A percentile compares a stretch with the other conserved stretches of the same genome.
Conservation (phyloP, 2,888 invertebrate genomes). For the Xylota sylvarum region DNA sequence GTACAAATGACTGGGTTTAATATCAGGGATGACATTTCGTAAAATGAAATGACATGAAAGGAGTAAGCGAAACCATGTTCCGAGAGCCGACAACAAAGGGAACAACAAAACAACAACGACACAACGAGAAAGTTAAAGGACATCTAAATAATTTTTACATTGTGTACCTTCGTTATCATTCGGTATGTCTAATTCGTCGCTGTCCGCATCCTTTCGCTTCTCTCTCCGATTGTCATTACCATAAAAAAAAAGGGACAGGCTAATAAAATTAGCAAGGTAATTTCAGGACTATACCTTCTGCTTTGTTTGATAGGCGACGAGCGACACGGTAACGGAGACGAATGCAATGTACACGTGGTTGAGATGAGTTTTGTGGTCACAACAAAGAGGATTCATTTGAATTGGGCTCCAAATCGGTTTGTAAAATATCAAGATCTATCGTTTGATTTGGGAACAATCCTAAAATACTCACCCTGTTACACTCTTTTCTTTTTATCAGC, state of each 20-base stretch:
- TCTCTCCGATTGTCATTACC: conserved; percentile 40
- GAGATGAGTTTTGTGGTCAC: conserved; percentile 37
- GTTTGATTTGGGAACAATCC: conserved; percentile 15
- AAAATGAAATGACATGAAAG: conserved; percentile 58
- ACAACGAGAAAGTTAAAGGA: conserved; percentile 40
- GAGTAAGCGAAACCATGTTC: conserved; percentile 41
- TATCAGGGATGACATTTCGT: conserved; percentile 69
- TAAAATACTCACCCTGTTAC: background rate
- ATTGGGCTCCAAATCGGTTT: conserved; percentile 15
- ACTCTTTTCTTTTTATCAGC: background rate
- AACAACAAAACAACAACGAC: conserved; percentile 34
- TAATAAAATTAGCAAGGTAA: conserved; percentile 68
- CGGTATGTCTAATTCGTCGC: conserved; percentile 46
- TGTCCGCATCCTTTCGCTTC: conserved; percentile 2
- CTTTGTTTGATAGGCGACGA: conserved; percentile 9
- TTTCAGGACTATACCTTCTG: conserved; percentile 49
- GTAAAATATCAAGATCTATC: conserved; percentile 7
- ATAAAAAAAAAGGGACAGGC: conserved; percentile 65
- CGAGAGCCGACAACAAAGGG: conserved; percentile 31
- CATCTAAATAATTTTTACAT: conserved; percentile 63
- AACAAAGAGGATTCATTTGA: conserved; percentile 16
- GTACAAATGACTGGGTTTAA: conserved; percentile 73
- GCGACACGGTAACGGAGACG: background rate
- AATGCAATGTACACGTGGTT: background rate
- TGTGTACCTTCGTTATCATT: conserved; percentile 52